Conservation (phyloP, 2,797 vertebrate species). For the Sebastes kiyomatsui region DNA sequence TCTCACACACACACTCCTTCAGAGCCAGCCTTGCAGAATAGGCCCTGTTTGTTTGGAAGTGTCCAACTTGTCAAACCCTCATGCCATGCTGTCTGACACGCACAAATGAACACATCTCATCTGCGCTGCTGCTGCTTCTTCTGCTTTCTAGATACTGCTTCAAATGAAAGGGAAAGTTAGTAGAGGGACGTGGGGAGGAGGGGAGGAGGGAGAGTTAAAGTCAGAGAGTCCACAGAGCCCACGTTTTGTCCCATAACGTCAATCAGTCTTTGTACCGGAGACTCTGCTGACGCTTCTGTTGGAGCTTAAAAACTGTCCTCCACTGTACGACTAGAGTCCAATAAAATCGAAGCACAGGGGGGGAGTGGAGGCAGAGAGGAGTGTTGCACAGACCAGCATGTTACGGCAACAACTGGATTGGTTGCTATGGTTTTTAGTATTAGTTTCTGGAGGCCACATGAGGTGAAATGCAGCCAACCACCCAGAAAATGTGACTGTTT, state of each 20-base stretch:
- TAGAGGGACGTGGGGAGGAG: constrained; percentile 11
- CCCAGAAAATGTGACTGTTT: neutral
- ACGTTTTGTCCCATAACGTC: constrained; percentile 42
- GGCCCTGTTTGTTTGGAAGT: constrained; percentile 69
- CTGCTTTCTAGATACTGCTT: constrained; percentile 48
- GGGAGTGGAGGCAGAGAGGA: neutral
- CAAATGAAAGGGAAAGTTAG: constrained; percentile 51
- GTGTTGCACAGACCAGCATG: neutral
- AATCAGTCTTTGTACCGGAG: constrained; percentile 31
- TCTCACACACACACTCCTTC: neutral
- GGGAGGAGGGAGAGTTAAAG: constrained; percentile 5
- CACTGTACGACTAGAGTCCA: neutral
- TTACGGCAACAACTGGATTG: neutral
- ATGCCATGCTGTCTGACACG: constrained; percentile 73
- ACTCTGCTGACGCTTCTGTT: constrained; percentile 20
- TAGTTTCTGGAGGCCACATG: constrained; percentile 1
- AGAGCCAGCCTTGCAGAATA: constrained; percentile 51
- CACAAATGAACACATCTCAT: constrained; percentile 79
- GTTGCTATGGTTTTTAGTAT: constrained; percentile 37
- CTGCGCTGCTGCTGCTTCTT: constrained; percentile 45
- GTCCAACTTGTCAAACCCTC: constrained; percentile 70
- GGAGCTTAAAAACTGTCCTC: constrained; percentile 21
- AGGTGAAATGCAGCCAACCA: constrained; percentile 3
- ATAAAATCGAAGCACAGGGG: constrained; percentile 12
- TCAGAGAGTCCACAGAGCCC: constrained; percentile 27